A percentile compares a stretch with the other conserved stretches of the same genome.
Evolutionary conservation across 1,140 invertebrate genomes (phyloP).

Genomic region (Aleiodes sp.): DNA sequence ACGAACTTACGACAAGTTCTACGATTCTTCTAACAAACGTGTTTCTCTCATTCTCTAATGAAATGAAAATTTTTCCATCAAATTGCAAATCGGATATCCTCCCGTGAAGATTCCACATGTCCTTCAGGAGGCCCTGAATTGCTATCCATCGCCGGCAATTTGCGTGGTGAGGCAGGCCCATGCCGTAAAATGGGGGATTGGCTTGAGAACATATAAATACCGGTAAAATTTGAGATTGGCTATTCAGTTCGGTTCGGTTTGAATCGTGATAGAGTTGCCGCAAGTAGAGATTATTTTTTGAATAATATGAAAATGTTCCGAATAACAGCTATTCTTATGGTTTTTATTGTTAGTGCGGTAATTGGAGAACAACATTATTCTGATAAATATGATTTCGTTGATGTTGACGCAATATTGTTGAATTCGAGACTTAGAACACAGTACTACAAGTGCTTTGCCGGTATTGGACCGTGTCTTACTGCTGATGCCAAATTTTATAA

Average conservation of each 20-base stretch:
- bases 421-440: slow-evolving; percentile 29
- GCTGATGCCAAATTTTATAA: slow-evolving; percentile 40
- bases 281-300: background rate
- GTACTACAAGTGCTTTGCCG: slow-evolving; percentile 37
- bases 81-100: background rate
- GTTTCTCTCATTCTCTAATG: too few relatives aligned
- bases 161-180: background rate
- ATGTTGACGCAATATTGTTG: slow-evolving; percentile 35
- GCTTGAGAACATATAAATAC: slow-evolving; percentile 7
- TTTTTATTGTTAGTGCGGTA: background rate
- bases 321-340: background rate
- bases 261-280: background rate
- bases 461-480: slow-evolving; percentile 31
- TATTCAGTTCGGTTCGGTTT: background rate
- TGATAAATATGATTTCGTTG: slow-evolving; percentile 41
- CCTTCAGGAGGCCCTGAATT: background rate
- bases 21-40: too few relatives aligned
- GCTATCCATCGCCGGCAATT: background rate
- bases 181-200: background rate
- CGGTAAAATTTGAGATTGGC: background rate
- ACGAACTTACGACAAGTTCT: too few relatives aligned
- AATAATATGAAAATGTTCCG: slow-evolving; percentile 9
- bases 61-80: background rate
- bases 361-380: slow-evolving; percentile 25
- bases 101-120: slow-evolving; percentile 15